These are phyloP conservation scores for Heterohyrax brucei DNA, from an alignment of 2,797 vertebrate species.

Conservation along the genomic window DNA sequence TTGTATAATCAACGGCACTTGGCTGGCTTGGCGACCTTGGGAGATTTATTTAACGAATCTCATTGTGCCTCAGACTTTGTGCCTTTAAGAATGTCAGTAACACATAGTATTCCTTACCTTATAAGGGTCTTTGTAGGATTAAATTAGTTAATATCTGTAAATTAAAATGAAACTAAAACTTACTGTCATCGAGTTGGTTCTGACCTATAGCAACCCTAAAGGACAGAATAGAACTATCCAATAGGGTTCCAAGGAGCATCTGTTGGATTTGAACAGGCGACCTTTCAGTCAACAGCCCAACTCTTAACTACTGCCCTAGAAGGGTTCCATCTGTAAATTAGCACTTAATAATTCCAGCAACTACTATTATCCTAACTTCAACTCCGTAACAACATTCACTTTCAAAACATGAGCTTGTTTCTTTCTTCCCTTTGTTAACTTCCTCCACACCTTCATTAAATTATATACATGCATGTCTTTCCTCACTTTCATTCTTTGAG, in stretches of 20 bases:
- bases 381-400: neutral
- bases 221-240: no score
- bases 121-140: neutral
- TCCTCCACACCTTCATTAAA: neutral
- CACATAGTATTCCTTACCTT: neutral
- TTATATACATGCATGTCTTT: fast-evolving
- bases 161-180: neutral
- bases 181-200: no score
- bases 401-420: constrained; percentile 8
- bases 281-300: no score
- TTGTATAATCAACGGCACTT: no score
- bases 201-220: no score
- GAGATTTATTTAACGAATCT: neutral
- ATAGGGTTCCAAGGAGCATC: no score
- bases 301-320: no score
- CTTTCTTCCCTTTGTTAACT: neutral
- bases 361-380: neutral
- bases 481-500: neutral
- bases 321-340: neutral
- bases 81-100: constrained; percentile 35
- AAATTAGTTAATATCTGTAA: constrained; percentile 33
- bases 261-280: no score
- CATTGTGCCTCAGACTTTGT: neutral
- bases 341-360: neutral
- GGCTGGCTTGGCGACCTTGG: no score